These are phyloP conservation scores for Octopus bimaculoides DNA, from an alignment of 1,140 invertebrate species.

Conservation along the genomic window DNA sequence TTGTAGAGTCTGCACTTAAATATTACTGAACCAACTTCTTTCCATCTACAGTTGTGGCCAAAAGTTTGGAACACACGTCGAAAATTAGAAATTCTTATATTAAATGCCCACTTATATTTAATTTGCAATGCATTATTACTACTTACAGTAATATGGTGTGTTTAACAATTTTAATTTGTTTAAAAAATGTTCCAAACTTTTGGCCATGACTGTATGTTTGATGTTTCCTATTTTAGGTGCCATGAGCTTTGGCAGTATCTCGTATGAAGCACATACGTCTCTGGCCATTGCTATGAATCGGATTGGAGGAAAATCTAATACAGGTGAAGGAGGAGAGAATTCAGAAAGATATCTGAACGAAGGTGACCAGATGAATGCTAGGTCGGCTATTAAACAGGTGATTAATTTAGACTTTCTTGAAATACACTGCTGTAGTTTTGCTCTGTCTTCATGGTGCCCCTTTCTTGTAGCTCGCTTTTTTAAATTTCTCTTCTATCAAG, in stretches of 20 bases:
- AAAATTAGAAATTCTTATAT: no score
- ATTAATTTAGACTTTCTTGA: background rate
- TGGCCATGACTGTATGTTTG: background rate
- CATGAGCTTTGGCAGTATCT: conserved; percentile 92
- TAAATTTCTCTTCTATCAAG: background rate
- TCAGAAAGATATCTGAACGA: conserved; percentile 74
- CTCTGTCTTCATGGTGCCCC: background rate
- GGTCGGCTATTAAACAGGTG: conserved; percentile 70
- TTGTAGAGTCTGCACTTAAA: no score
- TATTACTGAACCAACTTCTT: no score
- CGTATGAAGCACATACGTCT: conserved; percentile 89
- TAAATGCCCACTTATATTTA: no score
- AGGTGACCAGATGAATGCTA: conserved; percentile 69
- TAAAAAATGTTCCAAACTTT: no score
- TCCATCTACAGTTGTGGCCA: no score
- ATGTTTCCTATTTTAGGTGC: conserved; percentile 62
- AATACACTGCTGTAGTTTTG: background rate
- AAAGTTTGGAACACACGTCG: no score
- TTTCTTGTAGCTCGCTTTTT: background rate
- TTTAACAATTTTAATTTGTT: no score
- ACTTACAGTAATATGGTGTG: no score
- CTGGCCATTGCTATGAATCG: conserved; percentile 97
- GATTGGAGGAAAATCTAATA: conserved; percentile 94
- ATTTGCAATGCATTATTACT: no score
- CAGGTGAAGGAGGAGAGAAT: conserved; percentile 89